These are phyloP conservation scores for Macrobrachium nipponense DNA, from an alignment of 1,140 invertebrate species.

Conservation along the genomic window DNA sequence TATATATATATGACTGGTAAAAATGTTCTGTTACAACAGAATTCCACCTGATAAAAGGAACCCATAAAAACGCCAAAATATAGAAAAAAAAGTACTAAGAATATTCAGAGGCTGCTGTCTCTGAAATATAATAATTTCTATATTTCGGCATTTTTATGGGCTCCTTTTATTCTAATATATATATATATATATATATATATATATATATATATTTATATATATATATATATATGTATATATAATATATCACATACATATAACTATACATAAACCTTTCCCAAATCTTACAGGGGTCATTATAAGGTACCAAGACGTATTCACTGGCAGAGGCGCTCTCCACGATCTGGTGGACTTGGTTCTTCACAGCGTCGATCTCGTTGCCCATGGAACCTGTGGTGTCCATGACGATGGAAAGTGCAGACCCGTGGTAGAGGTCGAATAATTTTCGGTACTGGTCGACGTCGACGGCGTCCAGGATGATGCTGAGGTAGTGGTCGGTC, in stretches of 20 bases:
- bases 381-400: constrained; percentile 47
- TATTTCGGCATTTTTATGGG: no score
- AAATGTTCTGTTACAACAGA: no score
- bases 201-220: not conserved
- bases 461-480: constrained; percentile 41
- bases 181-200: no score
- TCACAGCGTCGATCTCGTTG: constrained; percentile 31
- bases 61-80: no score
- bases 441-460: constrained; percentile 35
- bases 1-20: no score
- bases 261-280: not conserved
- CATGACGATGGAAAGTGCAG: constrained; percentile 48
- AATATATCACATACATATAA: not conserved
- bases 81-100: no score
- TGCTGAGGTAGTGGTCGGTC: constrained; percentile 31
- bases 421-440: constrained; percentile 47
- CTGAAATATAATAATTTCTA: no score
- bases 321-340: constrained; percentile 22
- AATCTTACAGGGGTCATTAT: constrained; percentile 39
- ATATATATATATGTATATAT: not conserved
- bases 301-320: constrained; percentile 44
- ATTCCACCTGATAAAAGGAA: no score
- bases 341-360: constrained; percentile 34
- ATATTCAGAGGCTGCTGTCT: no score
- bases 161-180: no score